Percentiles rank a stretch among this genome's conserved stretches.
phyloP scores from a whole-genome alignment of 2,888 invertebrate genomes.

The Conus canariensis region DNA sequence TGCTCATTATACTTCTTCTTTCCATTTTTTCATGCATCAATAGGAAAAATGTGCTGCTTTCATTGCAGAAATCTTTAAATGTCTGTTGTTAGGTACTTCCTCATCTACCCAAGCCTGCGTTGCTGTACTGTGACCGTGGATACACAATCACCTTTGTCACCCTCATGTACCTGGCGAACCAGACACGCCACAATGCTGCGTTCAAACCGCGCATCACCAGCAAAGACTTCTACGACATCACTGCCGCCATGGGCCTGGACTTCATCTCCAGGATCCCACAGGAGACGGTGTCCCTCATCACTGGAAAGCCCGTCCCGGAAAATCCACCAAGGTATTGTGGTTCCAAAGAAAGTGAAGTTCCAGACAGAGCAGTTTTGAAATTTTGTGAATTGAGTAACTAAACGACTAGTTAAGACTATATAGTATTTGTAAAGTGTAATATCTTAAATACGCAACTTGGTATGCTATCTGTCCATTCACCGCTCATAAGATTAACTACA shows the following conservation, averaged over 20 bases:
- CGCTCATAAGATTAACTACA: too few species aligned
- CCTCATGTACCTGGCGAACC: conserved; percentile 66
- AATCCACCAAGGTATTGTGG: conserved; percentile 49
- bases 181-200: conserved; percentile 57
- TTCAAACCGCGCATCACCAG: conserved; percentile 62
- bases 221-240: conserved; percentile 62
- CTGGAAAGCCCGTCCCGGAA: conserved; percentile 61
- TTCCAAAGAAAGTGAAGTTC: too few species aligned
- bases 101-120: conserved; percentile 53
- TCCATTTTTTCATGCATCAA: too few species aligned
- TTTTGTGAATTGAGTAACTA: not conserved
- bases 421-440: not conserved
- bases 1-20: too few species aligned
- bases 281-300: conserved; percentile 62
- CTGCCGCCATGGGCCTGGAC: conserved; percentile 67
- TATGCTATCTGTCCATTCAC: too few species aligned
- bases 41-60: too few species aligned
- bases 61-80: too few species aligned
- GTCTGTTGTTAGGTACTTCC: conserved; percentile 33
- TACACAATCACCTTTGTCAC: conserved; percentile 66
- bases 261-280: conserved; percentile 62
- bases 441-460: too few species aligned
- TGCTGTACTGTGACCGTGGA: conserved; percentile 63
- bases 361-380: not conserved
- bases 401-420: not conserved